A percentile compares a stretch with the other conserved stretches of the same genome.
These are phyloP conservation scores for Ceratina calcarata DNA, from an alignment of 1,140 invertebrate species.

Conservation along the genomic window DNA sequence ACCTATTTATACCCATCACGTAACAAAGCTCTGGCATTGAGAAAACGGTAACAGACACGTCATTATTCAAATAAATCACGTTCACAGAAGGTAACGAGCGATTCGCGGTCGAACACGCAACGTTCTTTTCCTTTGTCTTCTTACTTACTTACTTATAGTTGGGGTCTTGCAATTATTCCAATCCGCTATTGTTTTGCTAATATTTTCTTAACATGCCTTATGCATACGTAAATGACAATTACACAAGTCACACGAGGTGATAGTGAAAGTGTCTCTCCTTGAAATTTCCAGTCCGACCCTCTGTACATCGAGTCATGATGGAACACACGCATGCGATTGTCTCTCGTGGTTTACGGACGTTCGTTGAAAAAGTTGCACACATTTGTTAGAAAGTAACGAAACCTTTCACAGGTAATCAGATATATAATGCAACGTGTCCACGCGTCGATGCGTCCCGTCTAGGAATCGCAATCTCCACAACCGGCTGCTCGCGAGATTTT, in stretches of 20 bases:
- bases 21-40: slow-evolving; percentile 46
- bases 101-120: no score
- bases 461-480: slow-evolving; percentile 15
- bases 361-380: slow-evolving; percentile 12
- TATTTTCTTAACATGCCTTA: no score
- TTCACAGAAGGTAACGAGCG: background rate
- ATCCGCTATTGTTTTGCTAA: no score
- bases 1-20: slow-evolving; percentile 1
- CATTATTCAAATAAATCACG: slow-evolving; percentile 48
- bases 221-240: slow-evolving; percentile 34
- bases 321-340: background rate
- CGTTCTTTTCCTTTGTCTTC: background rate
- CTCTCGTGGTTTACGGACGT: background rate
- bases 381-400: slow-evolving; percentile 47
- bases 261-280: slow-evolving; percentile 80
- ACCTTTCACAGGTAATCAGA: slow-evolving; percentile 36
- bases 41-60: slow-evolving; percentile 52
- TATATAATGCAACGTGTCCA: slow-evolving; percentile 2
- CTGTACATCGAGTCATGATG: background rate
- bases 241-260: slow-evolving; percentile 67
- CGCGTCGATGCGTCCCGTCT: background rate
- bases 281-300: slow-evolving; percentile 71
- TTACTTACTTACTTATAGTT: background rate
- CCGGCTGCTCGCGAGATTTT: slow-evolving; percentile 9
- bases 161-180: background rate